These are phyloP conservation scores for Lineus longissimus DNA, from an alignment of 1,140 invertebrate species.

Conservation along the genomic window DNA sequence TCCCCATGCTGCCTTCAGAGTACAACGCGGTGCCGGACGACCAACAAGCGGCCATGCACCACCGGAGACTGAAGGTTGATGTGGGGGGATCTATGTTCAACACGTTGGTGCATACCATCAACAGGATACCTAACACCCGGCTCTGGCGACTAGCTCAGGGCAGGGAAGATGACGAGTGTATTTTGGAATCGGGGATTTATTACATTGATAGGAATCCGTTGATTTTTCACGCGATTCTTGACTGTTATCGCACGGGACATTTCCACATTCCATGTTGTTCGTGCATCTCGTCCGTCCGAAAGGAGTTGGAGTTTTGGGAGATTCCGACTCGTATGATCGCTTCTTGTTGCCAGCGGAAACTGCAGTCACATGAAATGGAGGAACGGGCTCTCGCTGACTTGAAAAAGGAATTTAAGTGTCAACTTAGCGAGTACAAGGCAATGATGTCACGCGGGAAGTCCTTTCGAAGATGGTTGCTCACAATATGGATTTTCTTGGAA, in stretches of 20 bases:
- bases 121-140: not conserved
- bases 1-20: too few species aligned
- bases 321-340: not conserved
- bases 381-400: not conserved
- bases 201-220: not conserved
- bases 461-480: not conserved
- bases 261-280: not conserved
- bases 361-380: not conserved
- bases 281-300: not conserved
- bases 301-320: not conserved
- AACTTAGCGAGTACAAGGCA: not conserved
- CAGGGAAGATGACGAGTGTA: not conserved
- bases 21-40: too few species aligned
- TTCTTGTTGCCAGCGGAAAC: not conserved
- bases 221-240: slow-evolving; percentile 1
- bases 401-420: not conserved
- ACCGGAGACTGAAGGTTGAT: not conserved
- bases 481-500: slow-evolving; percentile 1
- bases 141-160: not conserved
- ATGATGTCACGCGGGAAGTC: not conserved
- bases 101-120: not conserved
- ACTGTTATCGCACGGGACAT: slow-evolving; percentile 1
- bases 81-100: not conserved
- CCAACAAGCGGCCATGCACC: too few species aligned
- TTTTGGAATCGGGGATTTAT: not conserved